Conservation (phyloP, 2,888 invertebrate species). For the Aproaerema taeniolella region DNA sequence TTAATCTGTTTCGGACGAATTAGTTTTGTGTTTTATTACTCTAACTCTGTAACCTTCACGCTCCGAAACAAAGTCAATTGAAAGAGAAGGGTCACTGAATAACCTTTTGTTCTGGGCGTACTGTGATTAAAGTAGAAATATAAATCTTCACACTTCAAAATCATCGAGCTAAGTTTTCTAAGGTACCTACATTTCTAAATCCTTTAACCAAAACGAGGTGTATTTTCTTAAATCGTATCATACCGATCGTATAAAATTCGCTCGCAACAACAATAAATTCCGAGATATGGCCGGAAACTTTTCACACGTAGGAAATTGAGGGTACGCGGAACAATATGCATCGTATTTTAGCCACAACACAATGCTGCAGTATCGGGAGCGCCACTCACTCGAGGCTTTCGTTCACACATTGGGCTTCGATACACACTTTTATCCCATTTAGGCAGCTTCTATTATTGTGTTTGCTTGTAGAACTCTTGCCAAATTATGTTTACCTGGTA, state of each 20-base stretch:
- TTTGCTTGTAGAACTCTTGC: not conserved
- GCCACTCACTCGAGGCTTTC: constrained; percentile 2
- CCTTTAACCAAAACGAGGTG: too few species aligned
- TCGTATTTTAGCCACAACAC: constrained; percentile 18
- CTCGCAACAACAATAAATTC: constrained; percentile 21
- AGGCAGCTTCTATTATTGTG: not conserved
- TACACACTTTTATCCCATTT: not conserved
- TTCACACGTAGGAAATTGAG: constrained; percentile 23
- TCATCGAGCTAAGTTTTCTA: too few species aligned
- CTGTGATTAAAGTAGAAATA: too few species aligned
- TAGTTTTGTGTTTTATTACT: too few species aligned
- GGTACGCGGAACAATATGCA: constrained; percentile 23
- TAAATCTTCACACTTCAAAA: too few species aligned
- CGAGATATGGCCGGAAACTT: constrained; percentile 22
- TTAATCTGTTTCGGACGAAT: too few species aligned
- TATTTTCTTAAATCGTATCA: too few species aligned
- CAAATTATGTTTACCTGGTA: not conserved
- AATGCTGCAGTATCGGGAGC: constrained; percentile 21
- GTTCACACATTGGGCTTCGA: constrained; percentile 1
- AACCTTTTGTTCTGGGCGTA: too few species aligned
- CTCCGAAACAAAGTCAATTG: too few species aligned
- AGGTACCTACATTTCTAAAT: too few species aligned
- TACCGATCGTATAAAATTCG: constrained; percentile 15
- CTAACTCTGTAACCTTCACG: too few species aligned
- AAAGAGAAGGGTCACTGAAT: too few species aligned